Conservation (phyloP, 1,140 invertebrate genomes). For the Calliopsis andreniformis region DNA sequence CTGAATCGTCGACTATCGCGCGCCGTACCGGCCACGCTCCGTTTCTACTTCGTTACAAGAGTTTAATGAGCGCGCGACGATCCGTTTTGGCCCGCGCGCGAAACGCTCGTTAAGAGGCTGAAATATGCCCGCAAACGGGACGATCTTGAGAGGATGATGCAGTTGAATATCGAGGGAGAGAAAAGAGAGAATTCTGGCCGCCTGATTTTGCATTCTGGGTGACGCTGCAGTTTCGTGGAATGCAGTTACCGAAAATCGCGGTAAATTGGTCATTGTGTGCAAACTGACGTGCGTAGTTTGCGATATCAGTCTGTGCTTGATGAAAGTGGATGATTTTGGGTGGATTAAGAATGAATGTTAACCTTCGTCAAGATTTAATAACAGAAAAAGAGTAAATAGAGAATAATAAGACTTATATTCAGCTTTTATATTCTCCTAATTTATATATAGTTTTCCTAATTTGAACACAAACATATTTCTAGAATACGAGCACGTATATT, state of each 20-base stretch:
- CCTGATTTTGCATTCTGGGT: not conserved
- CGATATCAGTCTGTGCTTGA: too few species aligned
- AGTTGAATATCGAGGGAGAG: not conserved
- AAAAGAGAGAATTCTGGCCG: not conserved
- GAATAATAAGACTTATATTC: too few species aligned
- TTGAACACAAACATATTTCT: too few species aligned
- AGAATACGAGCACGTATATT: too few species aligned
- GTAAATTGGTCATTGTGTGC: not conserved
- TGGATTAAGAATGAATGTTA: too few species aligned
- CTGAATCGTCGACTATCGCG: slow-evolving; percentile 25
- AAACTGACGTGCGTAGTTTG: not conserved
- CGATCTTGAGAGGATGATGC: slow-evolving; percentile 1
- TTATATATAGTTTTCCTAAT: too few species aligned
- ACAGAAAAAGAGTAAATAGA: too few species aligned
- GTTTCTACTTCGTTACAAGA: slow-evolving; percentile 24
- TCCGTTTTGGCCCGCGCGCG: slow-evolving; percentile 5
- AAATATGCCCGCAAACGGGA: slow-evolving; percentile 35
- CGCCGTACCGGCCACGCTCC: not conserved
- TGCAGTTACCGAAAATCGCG: not conserved
- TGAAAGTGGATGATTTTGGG: too few species aligned
- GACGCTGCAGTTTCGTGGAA: slow-evolving; percentile 2
- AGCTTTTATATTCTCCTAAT: too few species aligned
- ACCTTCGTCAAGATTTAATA: too few species aligned
- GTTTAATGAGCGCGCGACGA: slow-evolving; percentile 36
- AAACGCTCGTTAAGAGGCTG: slow-evolving; percentile 38